Evolutionary conservation across 1,140 invertebrate species (phyloP), one percentile per base, ranked within the genome.

Genomic region (Pogonomyrmex californicus): DNA sequence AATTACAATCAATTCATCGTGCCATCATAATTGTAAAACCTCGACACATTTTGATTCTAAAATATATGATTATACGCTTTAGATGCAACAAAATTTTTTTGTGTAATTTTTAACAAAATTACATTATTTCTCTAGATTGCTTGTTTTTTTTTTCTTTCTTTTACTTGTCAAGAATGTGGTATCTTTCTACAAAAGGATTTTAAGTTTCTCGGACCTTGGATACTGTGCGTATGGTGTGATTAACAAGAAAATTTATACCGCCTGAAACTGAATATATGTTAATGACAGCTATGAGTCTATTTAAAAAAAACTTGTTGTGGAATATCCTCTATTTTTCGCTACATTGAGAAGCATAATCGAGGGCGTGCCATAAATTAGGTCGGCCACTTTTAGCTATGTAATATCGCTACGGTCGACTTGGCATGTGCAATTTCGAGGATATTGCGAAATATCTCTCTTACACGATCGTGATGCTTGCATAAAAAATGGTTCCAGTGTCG

Each of bases 361-460:
- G 63, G 65, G 30, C 66, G 66, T 60, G n/a, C 30, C 30, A 82
- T 76, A 70, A 86, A 73, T 63, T 62, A 66, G 51, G 78, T 47
- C 41, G 71, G 33, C 38, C 17, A 76, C 60, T 86, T 88, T 81
- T 73, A 71, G 62, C 62, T 66, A 56, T 68, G 58, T 86, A 86
- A 88, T 41, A 44, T 38, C 63, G 90, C 63, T 51, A 83, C 82
- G 90, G 81, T 76, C 66, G 70, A 81, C 51, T 75, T 86, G 38
- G n/a, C 12, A 23, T 17, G 14, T 44, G 82, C 33, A 83, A 90
- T 89, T 90, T 90, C 33, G 54, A 62, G 56, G 38, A 56, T 85
- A 81, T 91, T 88, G 75, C 79, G 79, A 91, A 91, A 91, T 68
- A 56, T 30, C 3, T 1, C 58, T 30, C 58, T 49, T 73, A 77